Percentiles rank a stretch among this genome's conserved stretches.
Evolutionary conservation across 2,888 invertebrate species (phyloP).

Genomic region (Theretra japonica): DNA sequence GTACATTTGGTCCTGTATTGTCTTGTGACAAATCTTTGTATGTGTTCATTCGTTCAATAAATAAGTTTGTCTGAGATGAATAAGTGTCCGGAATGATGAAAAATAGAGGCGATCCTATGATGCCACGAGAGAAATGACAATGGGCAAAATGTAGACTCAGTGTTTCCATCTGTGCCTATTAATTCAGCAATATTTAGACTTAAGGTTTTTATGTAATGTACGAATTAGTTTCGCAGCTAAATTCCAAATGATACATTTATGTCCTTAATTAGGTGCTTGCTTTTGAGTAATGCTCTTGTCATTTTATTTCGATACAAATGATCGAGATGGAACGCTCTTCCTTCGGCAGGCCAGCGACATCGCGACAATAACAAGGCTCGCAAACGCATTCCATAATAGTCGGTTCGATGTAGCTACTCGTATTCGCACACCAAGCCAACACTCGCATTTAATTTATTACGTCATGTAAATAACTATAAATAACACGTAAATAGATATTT

Average conservation of each 20-base stretch:
- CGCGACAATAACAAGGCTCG: not conserved
- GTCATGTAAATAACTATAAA: constrained; percentile 56
- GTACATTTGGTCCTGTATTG: not conserved
- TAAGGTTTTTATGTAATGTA: not conserved
- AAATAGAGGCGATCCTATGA: no score
- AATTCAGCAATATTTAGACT: no score
- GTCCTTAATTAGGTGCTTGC: constrained; percentile 17
- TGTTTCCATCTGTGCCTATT: no score
- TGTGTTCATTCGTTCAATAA: not conserved
- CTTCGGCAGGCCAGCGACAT: constrained; percentile 1
- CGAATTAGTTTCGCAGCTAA: constrained; percentile 4
- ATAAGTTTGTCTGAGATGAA: no score
- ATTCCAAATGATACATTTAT: constrained; percentile 4
- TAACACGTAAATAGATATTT: constrained; percentile 44
- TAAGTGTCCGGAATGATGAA: no score
- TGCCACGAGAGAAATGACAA: no score
- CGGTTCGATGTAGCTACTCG: not conserved
- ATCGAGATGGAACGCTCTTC: constrained; percentile 22
- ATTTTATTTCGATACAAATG: constrained; percentile 23
- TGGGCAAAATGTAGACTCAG: no score
- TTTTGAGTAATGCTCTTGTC: constrained; percentile 21
- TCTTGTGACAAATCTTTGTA: not conserved
- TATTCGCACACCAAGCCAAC: constrained; percentile 46
- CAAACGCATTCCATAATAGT: not conserved
- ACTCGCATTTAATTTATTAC: constrained; percentile 63